These are phyloP conservation scores for Pollenia angustigena DNA, from an alignment of 2,888 invertebrate species.

Conservation along the genomic window DNA sequence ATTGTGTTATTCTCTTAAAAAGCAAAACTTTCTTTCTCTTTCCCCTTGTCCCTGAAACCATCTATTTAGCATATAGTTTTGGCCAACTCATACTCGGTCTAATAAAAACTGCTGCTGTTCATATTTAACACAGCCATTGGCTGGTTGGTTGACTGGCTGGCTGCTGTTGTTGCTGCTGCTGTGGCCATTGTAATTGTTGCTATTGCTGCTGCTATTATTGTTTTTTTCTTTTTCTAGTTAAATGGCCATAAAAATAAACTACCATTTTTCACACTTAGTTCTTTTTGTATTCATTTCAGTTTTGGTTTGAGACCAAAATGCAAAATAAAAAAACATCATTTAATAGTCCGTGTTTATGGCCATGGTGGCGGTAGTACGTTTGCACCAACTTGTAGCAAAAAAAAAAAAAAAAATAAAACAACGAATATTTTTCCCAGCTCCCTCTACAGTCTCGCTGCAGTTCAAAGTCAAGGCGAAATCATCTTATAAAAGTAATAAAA, in stretches of 20 bases:
- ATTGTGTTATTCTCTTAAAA: background rate
- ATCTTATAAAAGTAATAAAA: conserved; percentile 72
- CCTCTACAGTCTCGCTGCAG: conserved; percentile 39
- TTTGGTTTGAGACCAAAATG: conserved; percentile 56
- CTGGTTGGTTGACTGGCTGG: conserved; percentile 25
- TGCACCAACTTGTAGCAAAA: conserved; percentile 24
- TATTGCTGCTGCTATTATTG: conserved; percentile 13
- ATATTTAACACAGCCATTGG: conserved; percentile 60
- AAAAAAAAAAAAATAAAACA: conserved; percentile 27
- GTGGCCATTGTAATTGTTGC: background rate
- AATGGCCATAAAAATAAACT: conserved; percentile 69
- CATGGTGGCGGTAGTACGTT: conserved; percentile 45
- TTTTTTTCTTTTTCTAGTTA: conserved; percentile 35
- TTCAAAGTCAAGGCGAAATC: conserved; percentile 76
- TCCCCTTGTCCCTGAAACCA: background rate
- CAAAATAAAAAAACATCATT: conserved; percentile 39
- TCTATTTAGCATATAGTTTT: conserved; percentile 44
- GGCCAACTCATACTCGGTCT: conserved; percentile 33
- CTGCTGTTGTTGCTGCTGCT: conserved; percentile 27
- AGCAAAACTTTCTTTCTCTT: conserved; percentile 32
- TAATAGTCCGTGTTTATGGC: conserved; percentile 40
- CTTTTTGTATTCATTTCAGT: conserved; percentile 23
- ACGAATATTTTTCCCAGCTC: conserved; percentile 1
- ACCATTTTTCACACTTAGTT: conserved; percentile 70
- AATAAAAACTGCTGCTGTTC: background rate